Percentiles rank a stretch among this genome's conserved stretches.
phyloP scores from a whole-genome alignment of 2,797 vertebrate species.

The Myotis pilosus region DNA sequence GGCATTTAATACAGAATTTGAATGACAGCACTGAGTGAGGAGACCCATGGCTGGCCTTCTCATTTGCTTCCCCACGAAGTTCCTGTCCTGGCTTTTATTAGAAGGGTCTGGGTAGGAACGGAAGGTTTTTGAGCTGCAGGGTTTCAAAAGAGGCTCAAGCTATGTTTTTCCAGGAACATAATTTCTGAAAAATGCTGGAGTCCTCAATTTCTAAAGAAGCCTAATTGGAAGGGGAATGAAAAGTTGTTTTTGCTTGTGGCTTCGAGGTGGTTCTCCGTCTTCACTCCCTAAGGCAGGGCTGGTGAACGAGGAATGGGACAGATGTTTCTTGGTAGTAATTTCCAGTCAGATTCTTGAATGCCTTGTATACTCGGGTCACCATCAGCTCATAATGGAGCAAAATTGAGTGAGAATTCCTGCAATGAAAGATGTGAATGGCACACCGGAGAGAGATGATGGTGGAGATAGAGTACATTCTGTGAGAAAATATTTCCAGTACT shows the following conservation, averaged over 20 bases:
- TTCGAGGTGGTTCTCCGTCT: conserved; percentile 60
- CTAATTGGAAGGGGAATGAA: neutral
- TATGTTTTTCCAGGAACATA: conserved; percentile 47
- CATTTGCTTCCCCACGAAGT: neutral
- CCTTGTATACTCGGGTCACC: conserved; percentile 51
- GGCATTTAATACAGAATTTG: neutral
- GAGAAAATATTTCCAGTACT: conserved; percentile 70
- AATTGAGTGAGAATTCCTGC: conserved; percentile 71
- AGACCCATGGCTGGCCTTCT: neutral
- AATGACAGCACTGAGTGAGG: neutral
- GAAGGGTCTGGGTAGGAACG: conserved; percentile 20
- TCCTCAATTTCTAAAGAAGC: neutral
- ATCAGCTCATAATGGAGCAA: conserved; percentile 69
- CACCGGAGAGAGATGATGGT: neutral
- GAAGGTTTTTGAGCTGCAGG: neutral
- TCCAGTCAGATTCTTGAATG: conserved; percentile 70
- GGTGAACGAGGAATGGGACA: conserved; percentile 46
- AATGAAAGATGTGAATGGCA: conserved; percentile 39
- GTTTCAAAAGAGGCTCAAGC: neutral
- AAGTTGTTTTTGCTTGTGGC: conserved; percentile 41
- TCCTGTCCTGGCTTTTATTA: conserved; percentile 34
- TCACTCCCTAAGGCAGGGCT: conserved; percentile 40
- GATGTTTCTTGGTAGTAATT: conserved; percentile 63
- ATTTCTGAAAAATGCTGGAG: conserved; percentile 48
- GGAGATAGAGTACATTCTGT: conserved; percentile 69